Base-by-base conservation (phyloP, 2,888 invertebrate species). In the Hypena proboscidalis region DNA sequence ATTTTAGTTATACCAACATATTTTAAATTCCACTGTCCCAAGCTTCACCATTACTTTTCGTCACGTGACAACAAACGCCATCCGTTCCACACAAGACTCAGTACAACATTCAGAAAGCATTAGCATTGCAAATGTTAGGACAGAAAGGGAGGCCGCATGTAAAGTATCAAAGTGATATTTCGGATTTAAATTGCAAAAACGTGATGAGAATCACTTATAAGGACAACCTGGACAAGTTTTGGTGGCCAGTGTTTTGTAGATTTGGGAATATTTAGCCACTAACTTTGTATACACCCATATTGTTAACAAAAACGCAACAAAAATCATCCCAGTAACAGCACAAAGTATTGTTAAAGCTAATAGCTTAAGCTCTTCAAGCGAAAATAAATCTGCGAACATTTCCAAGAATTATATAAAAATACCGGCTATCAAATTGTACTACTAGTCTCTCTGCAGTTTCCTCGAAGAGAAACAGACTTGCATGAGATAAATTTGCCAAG, bases 111-210 rank as follows among this genome's bases (percentile, higher is more conserved):
- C 62, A 48, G 55, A 48, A 60, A 53, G 51, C 49, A 59, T 85
- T 85, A 84, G 80, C 77, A 82, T 74, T 85, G 83, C 82, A 79
- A 84, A 85, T 85, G 57, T 48, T 29, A 60, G 67, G 70, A 65
- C 77, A 67, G 58, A 60, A 66, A 46, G 53, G 48, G 48, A 61
- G 42, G 58, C 31, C 51, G 58, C 64, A 70, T 72, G 63, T 62
- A 71, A 74, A 73, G 68, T 70, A 67, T 41, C 57, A 57, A 60
- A 65, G 67, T 66, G 67, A 76, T 73, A 73, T 74, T 71, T 70
- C 59, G 70, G 62, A 75, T 80, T 78, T 78, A 74, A 78, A 77
- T 79, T 79, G 74, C 75, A 74, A 73, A 78, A 70, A 64, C 61
- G 56, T 64, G 64, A 58, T 46, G 37, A 19, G 65, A 64, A 64